Evolutionary conservation across 2,797 vertebrate species (phyloP).

Genomic region (Poecilia picta): DNA sequence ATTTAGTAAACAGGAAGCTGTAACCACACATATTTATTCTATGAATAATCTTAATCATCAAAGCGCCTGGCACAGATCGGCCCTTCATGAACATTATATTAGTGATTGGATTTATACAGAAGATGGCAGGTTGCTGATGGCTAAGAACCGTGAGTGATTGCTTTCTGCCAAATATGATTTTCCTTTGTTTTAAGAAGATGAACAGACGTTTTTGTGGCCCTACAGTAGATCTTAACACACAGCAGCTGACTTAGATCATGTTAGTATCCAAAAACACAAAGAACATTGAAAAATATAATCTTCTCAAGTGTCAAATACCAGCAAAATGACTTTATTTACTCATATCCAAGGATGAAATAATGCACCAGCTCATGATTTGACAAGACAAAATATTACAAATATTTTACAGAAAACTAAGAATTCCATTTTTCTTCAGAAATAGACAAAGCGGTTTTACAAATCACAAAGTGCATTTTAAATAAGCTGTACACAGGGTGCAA

Average conservation of each 20-base stretch:
- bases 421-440: neutral
- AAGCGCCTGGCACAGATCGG: conserved; percentile 28
- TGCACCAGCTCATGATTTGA: neutral
- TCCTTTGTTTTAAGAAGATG: conserved; percentile 26
- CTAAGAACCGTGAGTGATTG: conserved; percentile 61
- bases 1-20: conserved; percentile 25
- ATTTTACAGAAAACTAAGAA: neutral
- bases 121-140: conserved; percentile 66
- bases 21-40: neutral
- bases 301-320: neutral
- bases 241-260: conserved; percentile 9
- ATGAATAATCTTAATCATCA: conserved; percentile 25
- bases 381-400: neutral
- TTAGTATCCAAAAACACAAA: neutral
- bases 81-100: conserved; percentile 49
- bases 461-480: neutral
- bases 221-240: neutral
- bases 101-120: conserved; percentile 52
- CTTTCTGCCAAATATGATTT: conserved; percentile 42
- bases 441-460: neutral
- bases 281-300: neutral
- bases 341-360: neutral
- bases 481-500: neutral
- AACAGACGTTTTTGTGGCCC: conserved; percentile 13
- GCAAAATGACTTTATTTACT: neutral